A percentile compares a stretch with the other conserved stretches of the same genome.
phyloP scores from a whole-genome alignment of 1,140 invertebrate species.

The Zophobas atratus region DNA sequence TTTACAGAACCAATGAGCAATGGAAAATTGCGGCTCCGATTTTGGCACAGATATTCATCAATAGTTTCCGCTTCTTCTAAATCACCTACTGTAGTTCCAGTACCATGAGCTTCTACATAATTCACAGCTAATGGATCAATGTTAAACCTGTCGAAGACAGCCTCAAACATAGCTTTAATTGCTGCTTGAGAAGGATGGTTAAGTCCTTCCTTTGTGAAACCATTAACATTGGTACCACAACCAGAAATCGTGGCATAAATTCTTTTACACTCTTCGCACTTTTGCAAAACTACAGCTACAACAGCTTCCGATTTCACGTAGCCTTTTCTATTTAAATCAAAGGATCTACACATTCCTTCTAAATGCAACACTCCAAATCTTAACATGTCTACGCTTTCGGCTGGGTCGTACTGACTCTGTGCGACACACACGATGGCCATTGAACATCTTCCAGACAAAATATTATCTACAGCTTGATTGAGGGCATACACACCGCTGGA shows the following conservation, averaged over 20 bases:
- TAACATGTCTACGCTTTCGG: conserved; percentile 59
- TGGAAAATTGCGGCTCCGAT: conserved; percentile 72
- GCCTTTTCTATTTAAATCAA: conserved; percentile 75
- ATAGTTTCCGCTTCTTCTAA: conserved; percentile 78
- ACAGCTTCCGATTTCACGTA: conserved; percentile 76
- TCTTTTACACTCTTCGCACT: conserved; percentile 69
- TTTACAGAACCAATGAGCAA: conserved; percentile 91
- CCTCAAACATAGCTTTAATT: conserved; percentile 72
- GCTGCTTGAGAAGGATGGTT: conserved; percentile 71
- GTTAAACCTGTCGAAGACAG: conserved; percentile 73
- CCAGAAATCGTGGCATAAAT: conserved; percentile 76
- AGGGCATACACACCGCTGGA: conserved; percentile 82
- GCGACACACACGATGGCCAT: conserved; percentile 83
- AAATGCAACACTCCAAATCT: conserved; percentile 74
- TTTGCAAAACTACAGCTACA: conserved; percentile 73
- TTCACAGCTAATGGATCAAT: conserved; percentile 69
- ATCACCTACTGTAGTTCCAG: conserved; percentile 74
- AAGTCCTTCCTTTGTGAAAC: conserved; percentile 73
- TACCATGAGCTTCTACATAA: conserved; percentile 71
- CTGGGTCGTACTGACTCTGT: conserved; percentile 71
- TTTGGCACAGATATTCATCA: conserved; percentile 71
- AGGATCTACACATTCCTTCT: conserved; percentile 76
- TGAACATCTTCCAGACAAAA: conserved; percentile 80
- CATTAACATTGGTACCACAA: conserved; percentile 71
- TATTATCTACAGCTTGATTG: conserved; percentile 78